Conservation (phyloP, 2,888 invertebrate genomes). For the Lamellibrachia columna region DNA sequence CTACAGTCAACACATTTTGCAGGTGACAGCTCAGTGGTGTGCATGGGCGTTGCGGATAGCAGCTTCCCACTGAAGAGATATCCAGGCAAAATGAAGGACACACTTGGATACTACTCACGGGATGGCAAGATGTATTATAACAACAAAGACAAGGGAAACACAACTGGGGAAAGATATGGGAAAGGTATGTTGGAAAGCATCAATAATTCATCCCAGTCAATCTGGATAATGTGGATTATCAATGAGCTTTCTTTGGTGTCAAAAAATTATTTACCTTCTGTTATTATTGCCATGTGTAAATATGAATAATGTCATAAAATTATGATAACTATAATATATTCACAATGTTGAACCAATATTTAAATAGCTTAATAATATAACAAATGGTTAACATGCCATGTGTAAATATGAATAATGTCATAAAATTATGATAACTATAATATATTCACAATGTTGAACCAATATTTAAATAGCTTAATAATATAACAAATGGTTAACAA, state of each 20-base stretch:
- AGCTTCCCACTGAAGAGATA: slow-evolving; percentile 50
- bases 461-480: background rate
- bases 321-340: background rate
- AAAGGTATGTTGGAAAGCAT: slow-evolving; percentile 45
- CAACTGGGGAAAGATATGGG: slow-evolving; percentile 52
- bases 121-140: slow-evolving; percentile 56
- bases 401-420: background rate
- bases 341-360: background rate
- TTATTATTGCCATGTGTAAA: background rate
- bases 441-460: background rate
- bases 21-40: slow-evolving; percentile 57
- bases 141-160: slow-evolving; percentile 51
- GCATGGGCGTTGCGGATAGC: slow-evolving; percentile 51
- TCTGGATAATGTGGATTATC: background rate
- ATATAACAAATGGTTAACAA: no score
- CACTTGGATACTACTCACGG: slow-evolving; percentile 56
- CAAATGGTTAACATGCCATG: no score
- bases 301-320: background rate
- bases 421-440: background rate
- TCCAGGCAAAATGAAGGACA: slow-evolving; percentile 50
- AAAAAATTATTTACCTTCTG: background rate
- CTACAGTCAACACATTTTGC: slow-evolving; percentile 27
- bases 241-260: background rate
- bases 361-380: no score
- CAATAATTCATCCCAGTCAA: background rate